Conservation (phyloP, 2,113 vertebrate species). For the Rhabdornis inornatus region DNA sequence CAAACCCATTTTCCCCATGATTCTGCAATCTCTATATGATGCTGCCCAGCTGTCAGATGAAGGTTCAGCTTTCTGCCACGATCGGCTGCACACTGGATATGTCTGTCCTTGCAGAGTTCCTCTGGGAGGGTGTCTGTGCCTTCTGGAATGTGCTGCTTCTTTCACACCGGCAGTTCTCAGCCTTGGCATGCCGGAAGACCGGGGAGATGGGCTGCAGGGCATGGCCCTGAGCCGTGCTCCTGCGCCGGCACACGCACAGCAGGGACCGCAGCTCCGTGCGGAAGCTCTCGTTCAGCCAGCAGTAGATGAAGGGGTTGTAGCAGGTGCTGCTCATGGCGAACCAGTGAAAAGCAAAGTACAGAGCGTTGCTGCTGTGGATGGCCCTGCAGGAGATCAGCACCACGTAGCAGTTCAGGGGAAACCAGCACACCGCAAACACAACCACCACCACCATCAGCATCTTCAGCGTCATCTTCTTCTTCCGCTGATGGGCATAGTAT, state of each 20-base stretch:
- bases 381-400: slow-evolving; percentile 76
- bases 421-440: slow-evolving; percentile 79
- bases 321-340: slow-evolving; percentile 82
- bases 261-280: slow-evolving; percentile 66
- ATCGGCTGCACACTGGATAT: slow-evolving; percentile 47
- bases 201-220: slow-evolving; percentile 48
- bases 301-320: slow-evolving; percentile 83
- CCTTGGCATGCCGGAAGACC: not conserved
- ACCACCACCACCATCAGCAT: slow-evolving; percentile 80
- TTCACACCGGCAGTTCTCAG: not conserved
- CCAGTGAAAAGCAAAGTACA: slow-evolving; percentile 81
- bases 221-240: not conserved
- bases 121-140: not conserved
- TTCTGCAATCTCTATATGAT: not conserved
- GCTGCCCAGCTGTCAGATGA: not conserved
- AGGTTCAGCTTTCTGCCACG: slow-evolving; percentile 41
- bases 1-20: fast-evolving
- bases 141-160: not conserved
- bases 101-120: slow-evolving; percentile 39
- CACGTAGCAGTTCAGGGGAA: slow-evolving; percentile 78
- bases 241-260: slow-evolving; percentile 43
- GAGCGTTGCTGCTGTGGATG: slow-evolving; percentile 71
- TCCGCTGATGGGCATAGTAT: slow-evolving; percentile 71
- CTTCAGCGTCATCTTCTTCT: slow-evolving; percentile 80
- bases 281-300: slow-evolving; percentile 79